Base-by-base conservation (phyloP, 1,140 invertebrate genomes). In the Atopsyche davidsoni region DNA sequence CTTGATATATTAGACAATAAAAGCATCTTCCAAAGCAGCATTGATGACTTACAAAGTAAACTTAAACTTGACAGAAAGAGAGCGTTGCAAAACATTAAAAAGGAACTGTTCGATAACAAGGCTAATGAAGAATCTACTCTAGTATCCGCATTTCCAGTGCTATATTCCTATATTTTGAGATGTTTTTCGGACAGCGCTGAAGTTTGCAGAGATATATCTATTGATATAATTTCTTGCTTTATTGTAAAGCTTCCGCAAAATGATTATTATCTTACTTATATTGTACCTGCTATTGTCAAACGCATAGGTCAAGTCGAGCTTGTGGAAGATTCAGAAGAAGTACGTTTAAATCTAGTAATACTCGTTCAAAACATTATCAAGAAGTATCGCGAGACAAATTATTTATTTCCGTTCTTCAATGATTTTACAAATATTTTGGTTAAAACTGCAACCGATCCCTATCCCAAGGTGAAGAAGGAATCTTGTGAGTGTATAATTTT, bases 261-360 rank as follows among this genome's bases (percentile, higher is more conserved):
- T 59, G 85, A 87, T 50, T 83, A 81, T 42, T 81, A 86, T 62
- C 70, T 92, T 24, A 79, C 81, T 0, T 83, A 85, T 52, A 69
- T 92, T n/a, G 75, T 92, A 13, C 84, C 89, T 9, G 77, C 84
- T 9, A 63, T 93, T 35, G 77, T 79, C 1, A 82, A 84, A 59
- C 78, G 90, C 53, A 77, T 94, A 49, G 87, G 86, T 1, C 79
- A 79, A 14, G n/a, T 81, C 35, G 88, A 92, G 62, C 77, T 86
- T 6, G 68, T 86, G 2, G 91, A 94, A 69, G 70, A 79, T 22
- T 92, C 88, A 7, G 92, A 96, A 72, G 92, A 95, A 79, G 76
- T 94, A 24, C 76, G 90, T 23, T 62, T 92, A 3, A 66, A 80
- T 35, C 76, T 86, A 36, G 62, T 92, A 0, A 61, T 73, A 36